Base-by-base conservation (phyloP, 2,797 vertebrate genomes). In the Carcharodon carcharias region DNA sequence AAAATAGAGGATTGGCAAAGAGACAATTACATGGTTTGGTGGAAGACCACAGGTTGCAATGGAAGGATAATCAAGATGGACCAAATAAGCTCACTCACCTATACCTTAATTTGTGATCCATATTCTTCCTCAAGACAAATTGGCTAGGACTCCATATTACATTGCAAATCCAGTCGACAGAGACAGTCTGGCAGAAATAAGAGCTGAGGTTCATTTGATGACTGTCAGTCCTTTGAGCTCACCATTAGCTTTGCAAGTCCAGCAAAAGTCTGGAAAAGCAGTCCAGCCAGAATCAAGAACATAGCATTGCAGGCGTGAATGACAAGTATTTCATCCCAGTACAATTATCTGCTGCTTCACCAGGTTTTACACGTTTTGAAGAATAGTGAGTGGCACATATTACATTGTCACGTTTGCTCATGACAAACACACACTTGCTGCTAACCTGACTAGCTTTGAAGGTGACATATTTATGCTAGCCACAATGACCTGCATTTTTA, bases 401-500 rank as follows among this genome's bases (percentile, higher is more conserved):
- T 77, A 56, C 63, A 67, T 31, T 77, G 35, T 58, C 54, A 73
- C 21, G 69, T 8, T 58, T 35, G 1, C 50, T 56, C 50, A 73
- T 8, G 16, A n/a, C 14, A 45, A 67, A 45, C 65, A 7, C 18
- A 35, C 28, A 14, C 69, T 56, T 21, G 18, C 50, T 77, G 50
- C 67, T 56, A 77, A 95, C 6, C 4, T 95, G 50, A 73, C 50
- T 56, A 11, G 7, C 50, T 77, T 77, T 73, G 69, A 71, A 56
- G 50, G 28, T 77, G 40, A 77, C 54, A 95, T 23, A 71, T 73
- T 73, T 50, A 56, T 5, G 69, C 8, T 35, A 9, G 45, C 28
- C 67, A 35, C 94, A 95, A 6, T n/a, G 94, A 95, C 26, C 94
- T 95, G 69, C 94, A 31, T 58, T 95, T 77, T 77, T 50, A 95